Conservation (phyloP, 2,113 vertebrate genomes). For the Camelus bactrianus region DNA sequence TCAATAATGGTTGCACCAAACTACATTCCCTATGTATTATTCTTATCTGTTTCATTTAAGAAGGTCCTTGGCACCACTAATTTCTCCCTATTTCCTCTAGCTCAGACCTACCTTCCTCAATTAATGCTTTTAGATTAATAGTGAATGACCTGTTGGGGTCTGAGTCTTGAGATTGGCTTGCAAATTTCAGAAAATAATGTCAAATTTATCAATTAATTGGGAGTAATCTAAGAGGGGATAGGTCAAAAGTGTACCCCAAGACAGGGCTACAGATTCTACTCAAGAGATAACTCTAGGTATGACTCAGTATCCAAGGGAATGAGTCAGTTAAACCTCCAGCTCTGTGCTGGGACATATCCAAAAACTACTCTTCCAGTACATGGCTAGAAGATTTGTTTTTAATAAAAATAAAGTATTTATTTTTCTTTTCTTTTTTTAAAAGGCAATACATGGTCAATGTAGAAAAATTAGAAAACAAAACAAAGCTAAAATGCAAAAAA, state of each 20-base stretch:
- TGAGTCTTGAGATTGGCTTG: not conserved
- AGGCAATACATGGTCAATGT: not conserved
- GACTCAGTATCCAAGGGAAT: not conserved
- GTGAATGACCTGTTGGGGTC: not conserved
- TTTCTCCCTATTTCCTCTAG: not conserved
- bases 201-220: not conserved
- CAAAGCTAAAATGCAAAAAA: slow-evolving; percentile 27
- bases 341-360: not conserved
- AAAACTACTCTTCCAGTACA: not conserved
- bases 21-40: not conserved
- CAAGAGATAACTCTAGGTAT: not conserved
- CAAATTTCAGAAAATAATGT: not conserved
- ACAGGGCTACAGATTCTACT: not conserved
- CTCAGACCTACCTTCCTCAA: not conserved
- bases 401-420: not conserved
- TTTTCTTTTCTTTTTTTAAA: not conserved
- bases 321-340: not conserved
- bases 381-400: not conserved
- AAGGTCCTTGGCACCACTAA: not conserved
- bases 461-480: not conserved
- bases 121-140: not conserved
- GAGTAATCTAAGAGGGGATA: not conserved
- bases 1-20: too few relatives aligned
- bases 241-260: not conserved
- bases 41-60: slow-evolving; percentile 4